Evolutionary conservation across 2,113 vertebrate genomes (phyloP).

Genomic region (Phrynosoma blainvillii): DNA sequence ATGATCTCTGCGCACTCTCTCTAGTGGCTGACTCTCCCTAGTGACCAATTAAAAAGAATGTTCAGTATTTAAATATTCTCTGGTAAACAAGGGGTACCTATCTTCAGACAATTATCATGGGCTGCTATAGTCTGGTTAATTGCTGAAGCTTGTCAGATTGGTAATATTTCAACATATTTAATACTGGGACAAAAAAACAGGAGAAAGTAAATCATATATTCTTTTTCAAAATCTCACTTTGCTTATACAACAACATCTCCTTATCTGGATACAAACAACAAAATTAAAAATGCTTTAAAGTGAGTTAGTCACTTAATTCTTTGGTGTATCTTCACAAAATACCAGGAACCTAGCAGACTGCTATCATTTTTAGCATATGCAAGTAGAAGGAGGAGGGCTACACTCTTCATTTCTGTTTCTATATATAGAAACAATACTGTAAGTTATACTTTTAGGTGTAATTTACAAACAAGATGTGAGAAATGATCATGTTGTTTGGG

Average conservation of each 20-base stretch:
- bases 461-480: background rate
- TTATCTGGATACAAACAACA: background rate
- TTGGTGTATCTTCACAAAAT: background rate
- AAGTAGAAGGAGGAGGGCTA: background rate
- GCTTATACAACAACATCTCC: background rate
- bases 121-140: background rate
- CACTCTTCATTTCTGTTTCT: background rate
- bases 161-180: background rate
- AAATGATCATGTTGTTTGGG: background rate
- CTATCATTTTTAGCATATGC: background rate
- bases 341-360: background rate
- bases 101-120: background rate
- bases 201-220: background rate
- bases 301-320: background rate
- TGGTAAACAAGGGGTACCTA: background rate
- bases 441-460: background rate
- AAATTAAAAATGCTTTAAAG: background rate
- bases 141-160: background rate
- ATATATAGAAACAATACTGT: background rate
- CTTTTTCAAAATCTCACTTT: background rate
- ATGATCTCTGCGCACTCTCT: background rate
- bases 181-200: background rate
- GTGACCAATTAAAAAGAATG: too few species aligned
- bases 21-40: too few species aligned
- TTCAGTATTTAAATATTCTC: too few species aligned